These are phyloP conservation scores for Noctua fimbriata DNA, from an alignment of 2,888 invertebrate species.

Conservation along the genomic window DNA sequence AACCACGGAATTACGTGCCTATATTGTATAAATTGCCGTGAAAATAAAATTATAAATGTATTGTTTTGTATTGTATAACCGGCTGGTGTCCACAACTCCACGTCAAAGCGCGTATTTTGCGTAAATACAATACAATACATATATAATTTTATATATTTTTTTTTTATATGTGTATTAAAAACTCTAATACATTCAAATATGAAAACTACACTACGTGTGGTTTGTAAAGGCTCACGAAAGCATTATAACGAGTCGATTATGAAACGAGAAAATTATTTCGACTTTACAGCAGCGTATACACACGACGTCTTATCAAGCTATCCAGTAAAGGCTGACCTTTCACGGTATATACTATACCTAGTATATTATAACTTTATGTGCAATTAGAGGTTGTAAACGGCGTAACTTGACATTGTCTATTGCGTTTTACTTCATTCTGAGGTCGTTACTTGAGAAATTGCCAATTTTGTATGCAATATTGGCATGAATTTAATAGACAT, in stretches of 20 bases:
- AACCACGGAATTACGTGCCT: not conserved
- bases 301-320: not conserved
- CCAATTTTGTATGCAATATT: slow-evolving; percentile 5
- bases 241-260: not conserved
- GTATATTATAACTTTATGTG: not conserved
- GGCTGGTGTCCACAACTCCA: no score
- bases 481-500: not conserved
- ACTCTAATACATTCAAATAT: not conserved
- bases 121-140: no score
- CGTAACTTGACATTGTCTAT: not conserved
- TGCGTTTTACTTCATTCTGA: slow-evolving; percentile 5
- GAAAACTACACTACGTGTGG: not conserved
- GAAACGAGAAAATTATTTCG: not conserved
- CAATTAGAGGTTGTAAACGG: not conserved
- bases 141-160: no score
- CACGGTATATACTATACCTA: not conserved
- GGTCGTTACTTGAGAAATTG: slow-evolving; percentile 17
- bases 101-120: no score
- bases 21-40: not conserved
- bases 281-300: not conserved
- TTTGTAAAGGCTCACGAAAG: not conserved
- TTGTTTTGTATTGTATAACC: no score
- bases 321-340: not conserved
- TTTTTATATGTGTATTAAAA: not conserved
- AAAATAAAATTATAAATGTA: not conserved